Percentiles rank a stretch among this genome's conserved stretches.
These are phyloP conservation scores for Octomys mimax DNA, from an alignment of 2,797 vertebrate species.

Conservation along the genomic window DNA sequence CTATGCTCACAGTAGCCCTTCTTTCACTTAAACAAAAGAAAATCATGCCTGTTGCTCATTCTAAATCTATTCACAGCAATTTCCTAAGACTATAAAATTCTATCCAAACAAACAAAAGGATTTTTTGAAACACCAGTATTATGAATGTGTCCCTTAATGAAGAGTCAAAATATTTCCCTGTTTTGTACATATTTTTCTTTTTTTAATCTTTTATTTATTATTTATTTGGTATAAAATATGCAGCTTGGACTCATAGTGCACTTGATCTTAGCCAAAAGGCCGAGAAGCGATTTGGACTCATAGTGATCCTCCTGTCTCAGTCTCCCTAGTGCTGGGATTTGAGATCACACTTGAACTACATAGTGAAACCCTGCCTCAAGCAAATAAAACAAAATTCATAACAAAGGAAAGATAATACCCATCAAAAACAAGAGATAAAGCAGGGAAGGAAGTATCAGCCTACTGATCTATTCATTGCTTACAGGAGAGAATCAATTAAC, in stretches of 20 bases:
- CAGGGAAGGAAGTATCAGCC: background rate
- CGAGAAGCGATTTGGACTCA: too few relatives aligned
- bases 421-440: background rate
- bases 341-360: background rate
- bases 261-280: too few relatives aligned
- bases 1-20: background rate
- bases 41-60: background rate
- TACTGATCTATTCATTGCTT: background rate
- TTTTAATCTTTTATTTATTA: too few relatives aligned
- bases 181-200: background rate
- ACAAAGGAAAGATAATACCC: slow-evolving; percentile 6
- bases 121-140: slow-evolving; percentile 13
- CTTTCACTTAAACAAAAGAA: background rate
- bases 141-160: background rate
- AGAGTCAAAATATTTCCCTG: background rate
- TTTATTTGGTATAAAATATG: too few relatives aligned
- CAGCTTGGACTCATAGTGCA: too few relatives aligned
- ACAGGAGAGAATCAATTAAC: background rate
- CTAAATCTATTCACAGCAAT: background rate
- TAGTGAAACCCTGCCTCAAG: background rate
- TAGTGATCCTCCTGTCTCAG: too few relatives aligned
- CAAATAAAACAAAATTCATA: background rate
- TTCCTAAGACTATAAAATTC: background rate
- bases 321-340: background rate
- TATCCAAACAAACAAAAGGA: background rate